Evolutionary conservation across 2,888 invertebrate genomes (phyloP).

Genomic region (Zygaena filipendulae): DNA sequence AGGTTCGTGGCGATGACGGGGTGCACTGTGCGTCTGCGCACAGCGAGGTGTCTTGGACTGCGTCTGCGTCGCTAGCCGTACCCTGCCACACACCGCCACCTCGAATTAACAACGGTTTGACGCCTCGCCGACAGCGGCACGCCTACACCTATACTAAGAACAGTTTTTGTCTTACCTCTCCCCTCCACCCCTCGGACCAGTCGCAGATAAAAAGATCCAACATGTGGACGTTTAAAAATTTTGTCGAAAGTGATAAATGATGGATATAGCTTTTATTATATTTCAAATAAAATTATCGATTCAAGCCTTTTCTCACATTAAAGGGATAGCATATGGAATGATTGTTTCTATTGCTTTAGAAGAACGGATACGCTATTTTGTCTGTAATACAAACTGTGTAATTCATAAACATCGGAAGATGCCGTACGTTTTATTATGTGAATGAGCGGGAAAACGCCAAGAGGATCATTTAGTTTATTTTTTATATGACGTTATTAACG

Average conservation of each 20-base stretch:
- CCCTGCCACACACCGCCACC: too few species aligned
- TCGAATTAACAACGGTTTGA: conserved; percentile 34
- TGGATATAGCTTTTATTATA: conserved; percentile 66
- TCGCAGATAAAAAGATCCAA: conserved; percentile 55
- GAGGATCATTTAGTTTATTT: too few species aligned
- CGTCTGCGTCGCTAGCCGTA: too few species aligned
- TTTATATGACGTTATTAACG: conserved; percentile 67
- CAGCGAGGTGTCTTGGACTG: too few species aligned
- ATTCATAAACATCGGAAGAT: too few species aligned
- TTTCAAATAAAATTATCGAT: conserved; percentile 68
- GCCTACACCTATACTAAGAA: conserved; percentile 48
- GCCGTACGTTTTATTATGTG: too few species aligned
- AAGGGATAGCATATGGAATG: conserved; percentile 65
- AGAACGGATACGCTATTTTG: conserved; percentile 59
- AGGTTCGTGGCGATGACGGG: too few species aligned
- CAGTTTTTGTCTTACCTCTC: conserved; percentile 42
- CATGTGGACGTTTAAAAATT: conserved; percentile 65
- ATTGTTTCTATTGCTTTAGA: conserved; percentile 65
- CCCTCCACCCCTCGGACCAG: conserved; percentile 32
- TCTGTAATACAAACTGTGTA: too few species aligned
- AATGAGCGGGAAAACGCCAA: too few species aligned
- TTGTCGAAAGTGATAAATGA: conserved; percentile 69
- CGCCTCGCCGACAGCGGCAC: conserved; percentile 41
- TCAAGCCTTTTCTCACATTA: conserved; percentile 66
- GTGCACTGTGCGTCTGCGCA: too few species aligned